phyloP scores from a whole-genome alignment of 2,888 invertebrate genomes.

The Dione juno region DNA sequence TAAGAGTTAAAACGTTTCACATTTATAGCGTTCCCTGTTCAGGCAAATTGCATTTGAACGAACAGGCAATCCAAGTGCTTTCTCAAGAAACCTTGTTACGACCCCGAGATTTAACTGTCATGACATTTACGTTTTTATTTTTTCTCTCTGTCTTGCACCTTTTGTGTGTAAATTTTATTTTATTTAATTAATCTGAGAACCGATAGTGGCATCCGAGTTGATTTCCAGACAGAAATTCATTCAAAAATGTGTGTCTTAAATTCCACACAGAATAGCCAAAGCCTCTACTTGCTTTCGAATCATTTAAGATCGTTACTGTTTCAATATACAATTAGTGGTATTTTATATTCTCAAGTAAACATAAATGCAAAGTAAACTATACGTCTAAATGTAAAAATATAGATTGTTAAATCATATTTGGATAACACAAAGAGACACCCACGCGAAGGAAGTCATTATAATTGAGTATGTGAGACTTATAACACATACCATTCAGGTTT shows the following conservation, averaged over 20 bases:
- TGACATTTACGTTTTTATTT: constrained; percentile 75
- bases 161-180: constrained; percentile 75
- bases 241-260: constrained; percentile 35
- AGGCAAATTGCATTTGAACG: constrained; percentile 69
- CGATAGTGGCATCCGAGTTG: constrained; percentile 60
- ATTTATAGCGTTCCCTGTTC: constrained; percentile 41
- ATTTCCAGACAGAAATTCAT: constrained; percentile 62
- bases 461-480: constrained; percentile 33
- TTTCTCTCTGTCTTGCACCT: constrained; percentile 63
- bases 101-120: constrained; percentile 75
- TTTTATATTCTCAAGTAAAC: background rate
- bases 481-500: constrained; percentile 38
- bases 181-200: constrained; percentile 55
- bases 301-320: background rate
- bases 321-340: background rate
- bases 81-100: constrained; percentile 70
- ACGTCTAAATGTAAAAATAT: background rate
- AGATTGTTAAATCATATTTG: background rate
- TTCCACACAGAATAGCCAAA: constrained; percentile 2
- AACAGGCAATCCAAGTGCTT: constrained; percentile 62
- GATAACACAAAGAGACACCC: background rate
- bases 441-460: constrained; percentile 31
- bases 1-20: constrained; percentile 41
- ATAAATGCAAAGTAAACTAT: background rate
- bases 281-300: constrained; percentile 6